These are phyloP conservation scores for Choloepus didactylus DNA, from an alignment of 2,797 vertebrate species.

Conservation along the genomic window DNA sequence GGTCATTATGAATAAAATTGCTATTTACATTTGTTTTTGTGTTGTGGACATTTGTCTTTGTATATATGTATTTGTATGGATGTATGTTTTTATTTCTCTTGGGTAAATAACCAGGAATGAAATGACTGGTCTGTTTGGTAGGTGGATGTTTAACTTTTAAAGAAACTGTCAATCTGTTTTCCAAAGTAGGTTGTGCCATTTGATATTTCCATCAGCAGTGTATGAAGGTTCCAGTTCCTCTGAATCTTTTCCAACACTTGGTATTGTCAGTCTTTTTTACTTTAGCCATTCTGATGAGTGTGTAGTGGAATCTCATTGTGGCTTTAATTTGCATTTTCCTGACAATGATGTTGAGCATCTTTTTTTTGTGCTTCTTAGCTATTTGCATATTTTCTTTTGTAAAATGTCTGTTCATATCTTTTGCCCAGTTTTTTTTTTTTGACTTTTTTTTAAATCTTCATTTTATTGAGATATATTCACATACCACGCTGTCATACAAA, in stretches of 20 bases:
- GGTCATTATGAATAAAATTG: not conserved
- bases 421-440: not conserved
- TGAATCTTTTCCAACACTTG: not conserved
- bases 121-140: not conserved
- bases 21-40: not conserved
- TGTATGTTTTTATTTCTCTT: slow-evolving; percentile 1
- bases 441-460: no score
- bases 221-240: no score
- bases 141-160: not conserved
- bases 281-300: not conserved
- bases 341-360: not conserved
- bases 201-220: not conserved
- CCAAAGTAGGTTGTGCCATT: not conserved
- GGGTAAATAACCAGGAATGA: not conserved
- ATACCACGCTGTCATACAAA: no score
- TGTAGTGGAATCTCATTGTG: not conserved
- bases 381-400: not conserved
- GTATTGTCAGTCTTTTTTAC: not conserved
- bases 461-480: no score
- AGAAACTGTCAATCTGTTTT: not conserved
- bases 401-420: not conserved
- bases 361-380: not conserved
- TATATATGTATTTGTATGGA: not conserved
- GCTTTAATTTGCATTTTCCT: slow-evolving; percentile 22
- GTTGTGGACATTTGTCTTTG: not conserved